phyloP scores from a whole-genome alignment of 2,888 invertebrate species.

The Diachrysia chrysitis region DNA sequence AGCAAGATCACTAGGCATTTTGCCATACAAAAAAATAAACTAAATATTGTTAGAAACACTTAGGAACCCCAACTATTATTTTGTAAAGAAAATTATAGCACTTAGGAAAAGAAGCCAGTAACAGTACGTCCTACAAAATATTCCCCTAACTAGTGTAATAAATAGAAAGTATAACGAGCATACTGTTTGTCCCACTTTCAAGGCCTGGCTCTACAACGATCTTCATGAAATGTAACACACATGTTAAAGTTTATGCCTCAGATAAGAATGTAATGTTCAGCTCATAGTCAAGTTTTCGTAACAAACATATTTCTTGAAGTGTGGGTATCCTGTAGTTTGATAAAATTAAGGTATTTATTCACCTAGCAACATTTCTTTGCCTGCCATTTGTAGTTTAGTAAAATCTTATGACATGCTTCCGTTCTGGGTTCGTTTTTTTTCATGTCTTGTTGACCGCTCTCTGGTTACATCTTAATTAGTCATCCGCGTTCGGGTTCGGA shows the following conservation, averaged over 20 bases:
- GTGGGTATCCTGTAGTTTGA: background rate
- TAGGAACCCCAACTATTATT: background rate
- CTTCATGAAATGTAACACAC: conserved; percentile 4
- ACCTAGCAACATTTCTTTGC: background rate
- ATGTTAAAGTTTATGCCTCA: conserved; percentile 1
- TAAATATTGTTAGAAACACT: background rate
- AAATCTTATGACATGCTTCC: no score
- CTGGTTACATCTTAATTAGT: no score
- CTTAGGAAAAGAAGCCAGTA: conserved; percentile 1
- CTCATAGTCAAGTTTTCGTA: background rate
- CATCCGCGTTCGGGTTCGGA: no score
- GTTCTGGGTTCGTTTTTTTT: no score
- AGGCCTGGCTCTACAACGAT: conserved; percentile 2
- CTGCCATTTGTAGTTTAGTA: no score
- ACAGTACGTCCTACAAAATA: conserved; percentile 2
- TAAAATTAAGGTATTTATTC: background rate
- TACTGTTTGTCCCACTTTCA: conserved; percentile 4
- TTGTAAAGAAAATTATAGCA: background rate
- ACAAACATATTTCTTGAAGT: conserved; percentile 3
- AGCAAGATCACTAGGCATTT: no score
- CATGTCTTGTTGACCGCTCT: no score
- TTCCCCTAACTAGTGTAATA: background rate
- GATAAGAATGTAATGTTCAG: conserved; percentile 4
- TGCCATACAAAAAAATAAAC: no score
- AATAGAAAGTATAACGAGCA: conserved; percentile 4